A percentile compares a stretch with the other conserved stretches of the same genome.
These are phyloP conservation scores for Dryomyza anilis DNA, from an alignment of 2,888 invertebrate genomes.

Conservation along the genomic window DNA sequence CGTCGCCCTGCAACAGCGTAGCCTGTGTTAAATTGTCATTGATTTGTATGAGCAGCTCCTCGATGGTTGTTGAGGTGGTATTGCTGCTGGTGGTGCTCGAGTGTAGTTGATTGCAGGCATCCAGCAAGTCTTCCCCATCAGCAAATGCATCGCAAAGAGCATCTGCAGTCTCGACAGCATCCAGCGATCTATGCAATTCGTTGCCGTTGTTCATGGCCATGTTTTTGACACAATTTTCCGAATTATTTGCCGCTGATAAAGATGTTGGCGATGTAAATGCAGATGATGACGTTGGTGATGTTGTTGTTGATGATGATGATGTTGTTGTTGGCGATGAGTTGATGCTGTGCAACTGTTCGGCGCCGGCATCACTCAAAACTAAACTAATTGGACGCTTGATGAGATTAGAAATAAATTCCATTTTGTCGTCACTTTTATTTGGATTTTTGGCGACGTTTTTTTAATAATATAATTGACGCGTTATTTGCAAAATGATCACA, in stretches of 20 bases:
- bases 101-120: not conserved
- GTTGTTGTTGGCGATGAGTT: constrained; percentile 5
- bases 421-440: constrained; percentile 35
- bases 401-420: constrained; percentile 59
- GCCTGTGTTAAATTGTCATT: constrained; percentile 52
- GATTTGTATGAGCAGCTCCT: constrained; percentile 50
- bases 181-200: not conserved
- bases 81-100: constrained; percentile 26
- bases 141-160: constrained; percentile 15
- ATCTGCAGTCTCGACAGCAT: not conserved
- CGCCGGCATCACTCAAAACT: constrained; percentile 37
- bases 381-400: constrained; percentile 56
- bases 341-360: constrained; percentile 18
- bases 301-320: constrained; percentile 10
- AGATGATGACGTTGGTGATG: not conserved
- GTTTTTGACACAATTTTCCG: not conserved
- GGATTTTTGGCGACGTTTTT: not conserved
- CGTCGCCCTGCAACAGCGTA: constrained; percentile 39
- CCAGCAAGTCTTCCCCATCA: constrained; percentile 6
- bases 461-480: constrained; percentile 12
- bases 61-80: constrained; percentile 40
- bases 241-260: not conserved
- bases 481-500: not conserved
- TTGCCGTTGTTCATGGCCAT: not conserved
- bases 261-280: not conserved